Evolutionary conservation across 2,113 vertebrate species (phyloP).

Genomic region (Rhinoderma darwinii): DNA sequence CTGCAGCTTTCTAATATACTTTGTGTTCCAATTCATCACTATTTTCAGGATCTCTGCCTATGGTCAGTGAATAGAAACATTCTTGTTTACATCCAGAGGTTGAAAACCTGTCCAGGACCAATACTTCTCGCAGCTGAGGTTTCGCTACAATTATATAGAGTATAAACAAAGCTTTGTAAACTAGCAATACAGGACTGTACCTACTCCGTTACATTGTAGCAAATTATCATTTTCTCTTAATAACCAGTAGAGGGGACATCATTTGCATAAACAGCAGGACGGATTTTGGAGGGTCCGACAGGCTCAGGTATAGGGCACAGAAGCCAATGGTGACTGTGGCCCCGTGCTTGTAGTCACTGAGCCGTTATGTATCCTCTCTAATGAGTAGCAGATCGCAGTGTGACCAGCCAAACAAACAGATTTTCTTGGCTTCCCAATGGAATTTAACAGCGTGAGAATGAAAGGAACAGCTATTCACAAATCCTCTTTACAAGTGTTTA

Average conservation of each 20-base stretch:
- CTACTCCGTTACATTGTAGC: not conserved
- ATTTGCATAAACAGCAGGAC: not conserved
- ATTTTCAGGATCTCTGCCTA: not conserved
- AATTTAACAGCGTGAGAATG: constrained; percentile 18
- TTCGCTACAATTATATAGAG: not conserved
- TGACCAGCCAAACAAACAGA: constrained; percentile 10
- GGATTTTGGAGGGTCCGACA: too few relatives aligned
- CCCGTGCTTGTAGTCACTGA: not conserved
- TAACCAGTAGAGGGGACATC: not conserved
- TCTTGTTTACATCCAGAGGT: too few relatives aligned
- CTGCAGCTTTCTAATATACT: too few relatives aligned
- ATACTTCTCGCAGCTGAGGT: not conserved
- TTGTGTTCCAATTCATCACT: not conserved
- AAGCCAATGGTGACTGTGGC: not conserved
- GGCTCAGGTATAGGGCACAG: not conserved
- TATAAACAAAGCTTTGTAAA: not conserved
- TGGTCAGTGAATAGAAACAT: not conserved
- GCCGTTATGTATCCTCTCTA: not conserved
- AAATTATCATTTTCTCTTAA: not conserved
- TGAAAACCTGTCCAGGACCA: too few relatives aligned
- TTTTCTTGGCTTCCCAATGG: constrained; percentile 17
- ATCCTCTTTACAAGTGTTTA: constrained; percentile 23
- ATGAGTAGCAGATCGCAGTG: not conserved
- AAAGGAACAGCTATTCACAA: constrained; percentile 28
- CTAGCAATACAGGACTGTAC: not conserved